These are phyloP conservation scores for Acridotheres tristis DNA, from an alignment of 2,797 vertebrate species.

Conservation along the genomic window DNA sequence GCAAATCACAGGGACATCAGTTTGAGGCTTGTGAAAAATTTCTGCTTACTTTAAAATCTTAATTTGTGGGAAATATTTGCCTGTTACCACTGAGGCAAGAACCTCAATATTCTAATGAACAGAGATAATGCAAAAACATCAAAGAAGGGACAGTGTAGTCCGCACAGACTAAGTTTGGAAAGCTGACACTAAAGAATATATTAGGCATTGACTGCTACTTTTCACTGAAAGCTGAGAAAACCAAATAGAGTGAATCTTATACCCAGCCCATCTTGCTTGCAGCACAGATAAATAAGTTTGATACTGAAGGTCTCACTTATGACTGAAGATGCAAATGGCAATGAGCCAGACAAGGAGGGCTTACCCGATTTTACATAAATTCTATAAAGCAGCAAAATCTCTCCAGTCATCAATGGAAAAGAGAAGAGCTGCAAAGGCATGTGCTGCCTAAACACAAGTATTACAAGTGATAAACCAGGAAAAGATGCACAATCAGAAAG, in stretches of 20 bases:
- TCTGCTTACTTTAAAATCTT: not conserved
- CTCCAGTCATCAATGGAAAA: not conserved
- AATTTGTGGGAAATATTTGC: not conserved
- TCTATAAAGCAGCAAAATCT: not conserved
- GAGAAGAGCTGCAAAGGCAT: not conserved
- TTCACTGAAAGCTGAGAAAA: not conserved
- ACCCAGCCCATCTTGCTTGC: no score
- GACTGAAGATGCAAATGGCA: not conserved
- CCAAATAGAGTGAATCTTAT: accelerated
- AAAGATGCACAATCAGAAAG: not conserved
- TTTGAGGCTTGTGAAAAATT: not conserved
- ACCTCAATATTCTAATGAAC: not conserved
- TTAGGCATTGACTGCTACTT: not conserved
- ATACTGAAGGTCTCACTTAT: not conserved
- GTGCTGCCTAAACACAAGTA: not conserved
- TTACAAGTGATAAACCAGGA: not conserved
- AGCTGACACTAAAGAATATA: not conserved
- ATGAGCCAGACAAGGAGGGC: accelerated
- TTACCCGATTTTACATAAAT: not conserved
- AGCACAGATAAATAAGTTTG: not conserved
- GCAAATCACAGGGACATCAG: not conserved
- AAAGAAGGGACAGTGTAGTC: not conserved
- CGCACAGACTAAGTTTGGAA: not conserved
- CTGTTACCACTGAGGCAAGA: not conserved
- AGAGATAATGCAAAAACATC: not conserved